phyloP scores from a whole-genome alignment of 64 coral and sea anemone genomes.

The Exaiptasia diaphana region DNA sequence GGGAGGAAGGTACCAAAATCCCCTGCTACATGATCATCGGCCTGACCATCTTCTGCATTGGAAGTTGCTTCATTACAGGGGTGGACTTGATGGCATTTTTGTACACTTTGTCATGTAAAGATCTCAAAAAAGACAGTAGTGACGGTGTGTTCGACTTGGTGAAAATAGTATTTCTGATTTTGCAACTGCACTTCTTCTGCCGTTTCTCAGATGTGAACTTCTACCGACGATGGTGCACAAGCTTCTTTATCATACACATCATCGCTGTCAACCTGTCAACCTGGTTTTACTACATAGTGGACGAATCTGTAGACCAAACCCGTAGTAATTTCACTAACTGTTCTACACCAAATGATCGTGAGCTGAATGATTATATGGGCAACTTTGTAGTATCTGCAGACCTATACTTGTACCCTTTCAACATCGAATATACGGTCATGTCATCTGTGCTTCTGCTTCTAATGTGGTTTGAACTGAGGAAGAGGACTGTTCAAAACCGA shows the following conservation, averaged over 20 bases:
- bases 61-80: conserved; percentile 5
- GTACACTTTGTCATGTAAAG: not conserved
- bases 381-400: not conserved
- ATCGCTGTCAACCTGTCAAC: conserved; percentile 7
- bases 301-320: not conserved
- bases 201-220: conserved; percentile 1
- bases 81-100: not conserved
- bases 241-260: not conserved
- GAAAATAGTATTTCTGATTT: not conserved
- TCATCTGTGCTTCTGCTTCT: not conserved
- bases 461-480: not conserved
- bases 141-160: not conserved
- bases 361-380: too few relatives aligned
- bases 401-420: not conserved
- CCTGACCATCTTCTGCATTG: not conserved
- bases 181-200: conserved; percentile 16
- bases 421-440: conserved; percentile 24
- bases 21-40: conserved; percentile 6
- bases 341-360: not conserved
- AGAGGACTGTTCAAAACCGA: too few relatives aligned
- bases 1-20: not conserved
- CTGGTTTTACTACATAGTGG: conserved; percentile 7
- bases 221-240: not conserved
- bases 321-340: not conserved
- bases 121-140: not conserved